phyloP scores from a whole-genome alignment of 2,113 vertebrate species.

The Myodes glareolus region DNA sequence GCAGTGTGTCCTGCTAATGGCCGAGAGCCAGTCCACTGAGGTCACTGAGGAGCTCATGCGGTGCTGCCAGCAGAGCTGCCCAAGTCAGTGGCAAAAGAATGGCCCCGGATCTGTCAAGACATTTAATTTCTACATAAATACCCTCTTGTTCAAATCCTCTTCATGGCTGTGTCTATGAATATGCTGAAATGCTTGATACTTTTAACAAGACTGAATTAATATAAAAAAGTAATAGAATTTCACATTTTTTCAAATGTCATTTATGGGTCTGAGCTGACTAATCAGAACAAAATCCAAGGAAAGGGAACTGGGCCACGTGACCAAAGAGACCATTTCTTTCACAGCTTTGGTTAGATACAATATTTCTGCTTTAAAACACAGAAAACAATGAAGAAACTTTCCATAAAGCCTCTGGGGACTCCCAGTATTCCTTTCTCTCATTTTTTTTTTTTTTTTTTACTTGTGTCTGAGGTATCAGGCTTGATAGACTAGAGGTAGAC shows the following conservation, averaged over 20 bases:
- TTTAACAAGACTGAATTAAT: conserved; percentile 18
- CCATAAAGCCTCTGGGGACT: background rate
- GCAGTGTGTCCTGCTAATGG: background rate
- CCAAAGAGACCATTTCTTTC: background rate
- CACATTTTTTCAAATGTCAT: conserved; percentile 33
- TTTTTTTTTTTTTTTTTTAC: conserved; percentile 51
- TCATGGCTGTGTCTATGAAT: background rate
- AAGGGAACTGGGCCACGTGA: background rate
- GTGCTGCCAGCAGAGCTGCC: background rate
- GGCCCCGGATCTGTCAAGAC: background rate
- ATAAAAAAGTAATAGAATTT: conserved; percentile 33
- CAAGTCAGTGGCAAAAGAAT: background rate
- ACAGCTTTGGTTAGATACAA: conserved; percentile 59
- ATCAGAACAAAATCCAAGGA: background rate
- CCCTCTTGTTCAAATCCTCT: background rate
- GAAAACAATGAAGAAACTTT: conserved; percentile 22
- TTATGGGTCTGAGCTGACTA: background rate
- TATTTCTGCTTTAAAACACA: background rate
- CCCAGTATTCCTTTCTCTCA: background rate
- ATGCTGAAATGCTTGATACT: background rate
- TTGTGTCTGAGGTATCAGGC: conserved; percentile 64
- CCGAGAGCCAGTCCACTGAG: too few relatives aligned
- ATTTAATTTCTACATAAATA: background rate
- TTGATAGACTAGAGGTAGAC: conserved; percentile 72
- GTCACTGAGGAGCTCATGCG: rapidly evolving